Base-by-base conservation (phyloP, 2,888 invertebrate species). In the Graphium colonna region DNA sequence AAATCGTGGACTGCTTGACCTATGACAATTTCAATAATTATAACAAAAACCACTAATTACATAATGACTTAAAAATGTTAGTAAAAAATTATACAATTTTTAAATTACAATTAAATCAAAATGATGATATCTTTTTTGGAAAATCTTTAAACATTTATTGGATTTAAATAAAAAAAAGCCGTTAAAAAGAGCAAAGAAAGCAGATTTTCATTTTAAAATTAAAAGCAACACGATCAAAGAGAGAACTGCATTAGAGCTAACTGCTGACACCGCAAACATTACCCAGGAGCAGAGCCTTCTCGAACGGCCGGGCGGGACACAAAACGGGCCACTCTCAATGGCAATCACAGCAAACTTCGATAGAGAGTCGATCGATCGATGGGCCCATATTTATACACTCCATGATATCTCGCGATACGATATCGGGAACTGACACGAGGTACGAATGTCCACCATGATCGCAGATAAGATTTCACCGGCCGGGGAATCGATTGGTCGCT, bases 321-420 rank as follows among this genome's bases (percentile, higher is more conserved):
- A 67, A 65, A 66, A 60, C 54, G 58, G 57, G 41, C 57, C 68
- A 75, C 77, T 68, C 75, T 78, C 73, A 69, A 76, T 75, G 73
- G 74, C 66, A 77, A 84, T 79, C 85, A 84, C 83, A 68, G 76
- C 75, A 73, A 79, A 84, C 77, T 83, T 74, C 77, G 86, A 89
- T 83, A 88, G 87, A 87, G 88, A 77, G 77, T 75, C 80, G 82
- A 87, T 87, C 89, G 88, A 89, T 89, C 79, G 86, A 89, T 86
- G 87, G 84, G 77, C 88, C 68, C 85, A 84, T 89, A 89, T 89
- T 87, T 89, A 89, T 89, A 89, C 87, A 79, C 86, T 89, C 83
- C 75, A 82, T 81, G 77, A 82, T 86, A 87, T 88, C 88, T 85
- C 72, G 69, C 75, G 87, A 88, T 88, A 89, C 71, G 79, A 79